These are phyloP conservation scores for Trisateles emortualis DNA, from an alignment of 2,888 invertebrate genomes.

Conservation along the genomic window DNA sequence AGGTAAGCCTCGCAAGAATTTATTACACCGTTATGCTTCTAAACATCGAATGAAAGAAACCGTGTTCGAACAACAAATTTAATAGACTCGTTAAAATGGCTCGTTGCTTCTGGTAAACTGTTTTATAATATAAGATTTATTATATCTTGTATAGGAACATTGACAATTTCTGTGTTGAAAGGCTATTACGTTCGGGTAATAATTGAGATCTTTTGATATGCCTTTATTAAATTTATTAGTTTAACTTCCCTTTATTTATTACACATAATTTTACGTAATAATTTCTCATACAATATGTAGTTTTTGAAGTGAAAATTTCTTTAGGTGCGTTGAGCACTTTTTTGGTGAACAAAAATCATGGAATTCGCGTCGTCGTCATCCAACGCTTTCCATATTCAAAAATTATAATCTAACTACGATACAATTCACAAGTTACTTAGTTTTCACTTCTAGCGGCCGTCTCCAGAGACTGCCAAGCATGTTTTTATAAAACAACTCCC, in stretches of 20 bases:
- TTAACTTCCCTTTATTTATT: neutral
- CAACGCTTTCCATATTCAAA: too few species aligned
- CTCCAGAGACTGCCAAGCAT: too few species aligned
- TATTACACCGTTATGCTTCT: constrained; percentile 66
- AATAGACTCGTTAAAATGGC: constrained; percentile 53
- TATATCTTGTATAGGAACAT: constrained; percentile 27
- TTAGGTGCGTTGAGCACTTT: too few species aligned
- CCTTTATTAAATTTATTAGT: constrained; percentile 18
- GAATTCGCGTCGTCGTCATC: too few species aligned
- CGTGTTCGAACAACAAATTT: constrained; percentile 56
- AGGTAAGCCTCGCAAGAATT: constrained; percentile 75
- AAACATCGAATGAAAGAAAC: constrained; percentile 64
- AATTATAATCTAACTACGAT: too few species aligned
- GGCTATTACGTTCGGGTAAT: constrained; percentile 21
- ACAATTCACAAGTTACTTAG: too few species aligned
- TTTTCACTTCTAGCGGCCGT: too few species aligned
- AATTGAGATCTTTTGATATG: constrained; percentile 27
- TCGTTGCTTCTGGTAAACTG: constrained; percentile 38
- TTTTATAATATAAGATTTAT: constrained; percentile 38
- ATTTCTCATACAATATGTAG: too few species aligned
- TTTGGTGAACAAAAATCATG: too few species aligned
- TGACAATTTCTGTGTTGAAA: constrained; percentile 21
- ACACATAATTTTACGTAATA: too few species aligned
- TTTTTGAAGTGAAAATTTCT: too few species aligned
- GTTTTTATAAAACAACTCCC: too few species aligned